Evolutionary conservation across 2,888 invertebrate species (phyloP).

Genomic region (Eupeodes luniger): DNA sequence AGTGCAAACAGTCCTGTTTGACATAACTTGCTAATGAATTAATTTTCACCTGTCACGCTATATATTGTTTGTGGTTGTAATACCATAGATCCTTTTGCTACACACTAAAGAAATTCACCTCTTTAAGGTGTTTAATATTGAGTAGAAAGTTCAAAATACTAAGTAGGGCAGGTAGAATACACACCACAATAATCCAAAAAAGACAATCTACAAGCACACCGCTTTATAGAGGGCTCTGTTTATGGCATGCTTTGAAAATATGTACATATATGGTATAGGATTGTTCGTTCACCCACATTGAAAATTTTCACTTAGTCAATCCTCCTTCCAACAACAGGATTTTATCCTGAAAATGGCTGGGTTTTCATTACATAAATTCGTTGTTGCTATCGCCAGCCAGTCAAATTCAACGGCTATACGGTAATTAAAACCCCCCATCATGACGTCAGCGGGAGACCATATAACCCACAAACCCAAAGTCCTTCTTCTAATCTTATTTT

Average conservation of each 20-base stretch:
- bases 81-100: neutral
- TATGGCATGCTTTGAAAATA: constrained; percentile 37
- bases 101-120: neutral
- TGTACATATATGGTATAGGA: neutral
- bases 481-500: constrained; percentile 36
- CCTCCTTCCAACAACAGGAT: neutral
- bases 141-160: constrained; percentile 25
- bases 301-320: constrained; percentile 30
- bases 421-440: constrained; percentile 51
- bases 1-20: constrained; percentile 43
- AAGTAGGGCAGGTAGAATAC: neutral
- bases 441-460: constrained; percentile 54
- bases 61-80: neutral
- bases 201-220: constrained; percentile 5
- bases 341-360: constrained; percentile 7
- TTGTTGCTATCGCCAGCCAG: constrained; percentile 6
- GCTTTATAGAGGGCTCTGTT: constrained; percentile 36
- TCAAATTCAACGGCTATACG: constrained; percentile 56
- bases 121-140: constrained; percentile 36
- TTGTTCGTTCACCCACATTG: neutral
- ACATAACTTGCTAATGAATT: constrained; percentile 30
- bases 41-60: constrained; percentile 51
- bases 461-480: constrained; percentile 9
- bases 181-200: neutral
- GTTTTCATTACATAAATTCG: constrained; percentile 8